phyloP scores from a whole-genome alignment of 2,113 vertebrate species.

The Tylochromis polylepis region DNA sequence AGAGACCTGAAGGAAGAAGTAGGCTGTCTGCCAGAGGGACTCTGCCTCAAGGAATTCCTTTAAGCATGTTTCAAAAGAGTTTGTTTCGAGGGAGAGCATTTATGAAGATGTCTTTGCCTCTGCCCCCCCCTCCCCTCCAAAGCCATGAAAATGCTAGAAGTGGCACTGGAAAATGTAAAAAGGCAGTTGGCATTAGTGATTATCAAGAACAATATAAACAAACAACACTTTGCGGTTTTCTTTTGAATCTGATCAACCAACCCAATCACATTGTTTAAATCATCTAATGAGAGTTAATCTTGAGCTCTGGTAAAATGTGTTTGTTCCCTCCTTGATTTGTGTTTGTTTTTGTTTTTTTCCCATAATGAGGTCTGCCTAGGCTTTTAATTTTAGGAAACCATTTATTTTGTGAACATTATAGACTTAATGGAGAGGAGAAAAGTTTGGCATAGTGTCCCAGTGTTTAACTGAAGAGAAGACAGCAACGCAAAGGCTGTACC shows the following conservation, averaged over 20 bases:
- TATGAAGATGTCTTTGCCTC: neutral
- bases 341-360: neutral
- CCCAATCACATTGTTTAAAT: neutral
- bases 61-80: conserved; percentile 22
- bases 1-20: conserved; percentile 52
- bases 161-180: neutral
- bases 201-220: neutral
- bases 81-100: conserved; percentile 21
- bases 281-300: neutral
- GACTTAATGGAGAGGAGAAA: neutral
- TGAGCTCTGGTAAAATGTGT: neutral
- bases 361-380: neutral
- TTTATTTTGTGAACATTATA: neutral
- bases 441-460: neutral
- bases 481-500: neutral
- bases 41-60: conserved; percentile 53
- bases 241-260: neutral
- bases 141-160: neutral
- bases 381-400: neutral
- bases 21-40: conserved; percentile 31
- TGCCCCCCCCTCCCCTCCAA: too few relatives aligned
- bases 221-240: neutral
- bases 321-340: neutral
- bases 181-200: neutral
- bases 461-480: neutral